Evolutionary conservation across 2,113 vertebrate genomes (phyloP), one percentile per base, ranked within the genome.

Genomic region (Tringa solitaria): DNA sequence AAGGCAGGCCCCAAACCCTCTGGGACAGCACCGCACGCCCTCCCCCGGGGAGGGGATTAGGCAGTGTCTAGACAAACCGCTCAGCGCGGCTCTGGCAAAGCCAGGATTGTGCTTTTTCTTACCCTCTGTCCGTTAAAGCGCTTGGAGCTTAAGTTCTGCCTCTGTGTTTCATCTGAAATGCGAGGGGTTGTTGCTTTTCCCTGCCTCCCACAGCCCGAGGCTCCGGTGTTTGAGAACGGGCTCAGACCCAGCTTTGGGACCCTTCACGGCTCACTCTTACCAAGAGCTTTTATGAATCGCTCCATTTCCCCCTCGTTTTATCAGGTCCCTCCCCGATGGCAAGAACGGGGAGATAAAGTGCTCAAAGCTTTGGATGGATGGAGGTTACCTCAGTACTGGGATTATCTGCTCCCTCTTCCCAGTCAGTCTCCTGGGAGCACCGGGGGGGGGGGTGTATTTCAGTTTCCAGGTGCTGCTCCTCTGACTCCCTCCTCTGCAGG

Each of bases 181-280:
- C 21, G 16, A 4, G 4, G 33, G 48, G 63, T 50, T 45, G 3
- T 21, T n/a, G 37, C 46, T 50, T 20, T 39, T 15, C 83, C 45
- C 43, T 1, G 4, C 3, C 50, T 37, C 67, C 20, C 7, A 2
- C 48, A 7, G 53, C 3, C 37, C 60, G 65, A 35, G 46, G 37
- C 73, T 5, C 0, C 0, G 5, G 14, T 4, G 4, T 32, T 68
- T 51, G 76, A 59, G 67, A 60, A 26, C 30, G 3, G 2, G 8
- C 76, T 45, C 24, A 2, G 39, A 8, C 4, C 4, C 87, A 18
- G 79, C 61, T 56, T 8, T 22, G 48, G 28, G 53, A 59, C 46
- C 56, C n/a, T 2, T 0, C 19, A 26, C 35, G 12, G 69, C 74
- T 59, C n/a, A 6, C 51, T 63, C 51, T 8, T 10, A 46, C 8